phyloP scores from a whole-genome alignment of 2,888 invertebrate species.

The Andrena praecox region DNA sequence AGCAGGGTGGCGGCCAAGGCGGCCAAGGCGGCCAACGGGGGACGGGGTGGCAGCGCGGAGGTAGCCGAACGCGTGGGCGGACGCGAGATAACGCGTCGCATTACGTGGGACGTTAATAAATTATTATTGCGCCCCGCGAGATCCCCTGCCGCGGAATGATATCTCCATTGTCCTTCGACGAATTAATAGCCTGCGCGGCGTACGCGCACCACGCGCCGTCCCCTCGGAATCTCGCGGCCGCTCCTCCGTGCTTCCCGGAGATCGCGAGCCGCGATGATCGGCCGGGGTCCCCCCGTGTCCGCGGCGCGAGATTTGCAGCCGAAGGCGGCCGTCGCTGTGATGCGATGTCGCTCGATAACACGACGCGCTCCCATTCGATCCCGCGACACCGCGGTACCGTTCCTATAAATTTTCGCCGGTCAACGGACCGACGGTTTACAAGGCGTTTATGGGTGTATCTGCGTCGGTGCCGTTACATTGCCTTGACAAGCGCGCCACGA shows the following conservation, averaged over 20 bases:
- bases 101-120: constrained; percentile 81
- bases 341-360: constrained; percentile 27
- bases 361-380: constrained; percentile 22
- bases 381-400: constrained; percentile 1
- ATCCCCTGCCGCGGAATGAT: constrained; percentile 74
- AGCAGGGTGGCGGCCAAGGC: not conserved
- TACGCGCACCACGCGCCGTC: constrained; percentile 22
- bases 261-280: constrained; percentile 15
- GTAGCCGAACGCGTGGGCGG: constrained; percentile 78
- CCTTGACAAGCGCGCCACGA: constrained; percentile 5
- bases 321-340: not conserved
- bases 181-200: constrained; percentile 74
- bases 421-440: constrained; percentile 30
- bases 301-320: constrained; percentile 12
- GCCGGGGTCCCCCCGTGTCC: not conserved
- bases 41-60: constrained; percentile 53
- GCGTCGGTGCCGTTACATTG: constrained; percentile 25
- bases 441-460: constrained; percentile 34
- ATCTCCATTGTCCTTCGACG: constrained; percentile 80
- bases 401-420: constrained; percentile 33
- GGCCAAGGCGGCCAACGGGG: not conserved
- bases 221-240: constrained; percentile 24
- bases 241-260: constrained; percentile 24
- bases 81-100: constrained; percentile 75
- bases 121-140: constrained; percentile 75